These are phyloP conservation scores for Ochotona curzoniae DNA, from an alignment of 2,113 vertebrate species.

Conservation along the genomic window DNA sequence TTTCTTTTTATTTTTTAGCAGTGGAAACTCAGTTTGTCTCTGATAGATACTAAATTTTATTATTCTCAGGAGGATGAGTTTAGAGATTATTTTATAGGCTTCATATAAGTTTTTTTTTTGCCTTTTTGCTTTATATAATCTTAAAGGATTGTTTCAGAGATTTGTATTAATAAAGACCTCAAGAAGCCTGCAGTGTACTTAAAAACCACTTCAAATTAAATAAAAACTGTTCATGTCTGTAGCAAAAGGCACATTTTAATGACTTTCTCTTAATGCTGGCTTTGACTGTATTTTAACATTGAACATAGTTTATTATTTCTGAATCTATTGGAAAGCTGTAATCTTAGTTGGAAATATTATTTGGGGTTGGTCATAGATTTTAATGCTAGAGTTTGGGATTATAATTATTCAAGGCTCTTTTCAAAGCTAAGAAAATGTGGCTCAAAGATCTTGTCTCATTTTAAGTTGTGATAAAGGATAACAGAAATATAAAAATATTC, in stretches of 20 bases:
- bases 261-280: not conserved
- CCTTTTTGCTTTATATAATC: not conserved
- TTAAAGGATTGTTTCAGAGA: not conserved
- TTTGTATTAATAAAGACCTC: not conserved
- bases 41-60: constrained; percentile 5
- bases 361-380: not conserved
- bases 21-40: not conserved
- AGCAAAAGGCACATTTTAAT: not conserved
- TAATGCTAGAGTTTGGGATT: not conserved
- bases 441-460: not conserved
- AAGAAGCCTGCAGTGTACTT: not conserved
- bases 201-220: not conserved
- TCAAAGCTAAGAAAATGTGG: not conserved
- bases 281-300: not conserved
- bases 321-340: not conserved
- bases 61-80: not conserved
- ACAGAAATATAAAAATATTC: not conserved
- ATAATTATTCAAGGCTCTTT: not conserved
- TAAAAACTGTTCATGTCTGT: not conserved
- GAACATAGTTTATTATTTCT: not conserved
- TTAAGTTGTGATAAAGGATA: constrained; percentile 11
- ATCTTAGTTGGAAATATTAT: constrained; percentile 5
- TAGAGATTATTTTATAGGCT: not conserved
- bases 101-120: too few relatives aligned
- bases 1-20: not conserved